A percentile compares a stretch with the other conserved stretches of the same genome.
Evolutionary conservation across 2,113 vertebrate species (phyloP).

Genomic region (Paramormyrops kingsleyae): DNA sequence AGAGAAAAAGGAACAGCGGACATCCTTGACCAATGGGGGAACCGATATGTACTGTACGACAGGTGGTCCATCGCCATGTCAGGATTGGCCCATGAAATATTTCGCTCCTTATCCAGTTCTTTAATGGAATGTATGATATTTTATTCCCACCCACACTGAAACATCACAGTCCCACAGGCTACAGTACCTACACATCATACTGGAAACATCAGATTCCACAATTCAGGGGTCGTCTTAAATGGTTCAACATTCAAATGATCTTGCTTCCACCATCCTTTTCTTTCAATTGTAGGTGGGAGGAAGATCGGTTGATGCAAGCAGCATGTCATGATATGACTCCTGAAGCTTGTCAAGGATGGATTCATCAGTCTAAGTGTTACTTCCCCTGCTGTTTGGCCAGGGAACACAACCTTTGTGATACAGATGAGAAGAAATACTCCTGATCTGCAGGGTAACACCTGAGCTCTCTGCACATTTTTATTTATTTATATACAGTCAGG

Average conservation of each 20-base stretch:
- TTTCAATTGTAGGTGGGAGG: not conserved
- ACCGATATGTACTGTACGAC: not conserved
- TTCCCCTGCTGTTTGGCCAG: not conserved
- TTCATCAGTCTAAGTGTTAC: not conserved
- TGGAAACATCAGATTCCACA: not conserved
- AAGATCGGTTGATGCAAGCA: not conserved
- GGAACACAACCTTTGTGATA: not conserved
- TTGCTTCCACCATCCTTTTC: not conserved
- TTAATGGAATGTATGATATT: not conserved
- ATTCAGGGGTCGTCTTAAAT: not conserved
- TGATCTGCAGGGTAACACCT: not conserved
- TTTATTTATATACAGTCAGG: not conserved
- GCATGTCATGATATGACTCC: not conserved
- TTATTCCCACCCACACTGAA: not conserved
- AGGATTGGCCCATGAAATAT: not conserved
- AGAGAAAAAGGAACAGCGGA: not conserved
- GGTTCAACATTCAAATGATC: not conserved
- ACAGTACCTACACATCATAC: not conserved
- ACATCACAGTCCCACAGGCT: not conserved
- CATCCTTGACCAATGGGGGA: not conserved
- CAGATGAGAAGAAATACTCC: not conserved
- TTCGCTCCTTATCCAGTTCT: not conserved
- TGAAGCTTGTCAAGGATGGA: not conserved
- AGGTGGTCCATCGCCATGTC: not conserved
- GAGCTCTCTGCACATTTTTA: not conserved